Percentiles rank a stretch among this genome's conserved stretches.
Conservation (phyloP, 2,113 vertebrate genomes). For the Pseudopipra pipra region DNA sequence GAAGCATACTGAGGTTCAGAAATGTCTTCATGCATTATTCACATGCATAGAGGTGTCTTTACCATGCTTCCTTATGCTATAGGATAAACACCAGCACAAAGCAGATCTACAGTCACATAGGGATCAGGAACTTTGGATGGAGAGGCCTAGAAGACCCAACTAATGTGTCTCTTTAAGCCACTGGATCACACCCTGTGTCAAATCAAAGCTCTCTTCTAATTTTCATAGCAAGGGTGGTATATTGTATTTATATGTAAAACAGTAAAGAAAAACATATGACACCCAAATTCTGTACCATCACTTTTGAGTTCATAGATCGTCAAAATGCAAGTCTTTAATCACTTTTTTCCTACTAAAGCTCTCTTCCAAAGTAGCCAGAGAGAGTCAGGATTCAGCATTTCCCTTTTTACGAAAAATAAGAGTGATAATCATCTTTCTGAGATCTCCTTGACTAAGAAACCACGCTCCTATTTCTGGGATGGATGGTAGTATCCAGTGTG, state of each 20-base stretch:
- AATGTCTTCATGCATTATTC: not conserved
- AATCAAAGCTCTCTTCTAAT: not conserved
- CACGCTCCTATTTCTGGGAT: not conserved
- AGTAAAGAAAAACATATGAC: not conserved
- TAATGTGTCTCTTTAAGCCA: not conserved
- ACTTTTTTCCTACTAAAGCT: not conserved
- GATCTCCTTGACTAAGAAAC: not conserved
- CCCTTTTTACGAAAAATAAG: not conserved
- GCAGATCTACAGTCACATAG: not conserved
- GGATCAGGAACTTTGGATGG: not conserved
- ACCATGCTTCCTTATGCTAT: not conserved
- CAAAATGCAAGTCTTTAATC: not conserved
- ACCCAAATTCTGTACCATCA: accelerated
- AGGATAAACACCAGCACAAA: not conserved
- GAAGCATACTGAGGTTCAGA: not conserved
- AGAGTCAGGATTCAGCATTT: not conserved
- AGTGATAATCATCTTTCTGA: not conserved
- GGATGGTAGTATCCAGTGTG: not conserved
- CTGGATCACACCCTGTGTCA: not conserved
- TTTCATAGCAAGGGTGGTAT: not conserved
- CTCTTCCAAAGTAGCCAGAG: not conserved
- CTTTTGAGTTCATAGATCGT: not conserved
- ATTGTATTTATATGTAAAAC: not conserved
- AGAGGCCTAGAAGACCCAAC: not conserved
- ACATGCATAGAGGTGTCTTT: not conserved